Base-by-base conservation (phyloP, 2,113 vertebrate genomes). In the Calyptommatus sinebrachiatus region DNA sequence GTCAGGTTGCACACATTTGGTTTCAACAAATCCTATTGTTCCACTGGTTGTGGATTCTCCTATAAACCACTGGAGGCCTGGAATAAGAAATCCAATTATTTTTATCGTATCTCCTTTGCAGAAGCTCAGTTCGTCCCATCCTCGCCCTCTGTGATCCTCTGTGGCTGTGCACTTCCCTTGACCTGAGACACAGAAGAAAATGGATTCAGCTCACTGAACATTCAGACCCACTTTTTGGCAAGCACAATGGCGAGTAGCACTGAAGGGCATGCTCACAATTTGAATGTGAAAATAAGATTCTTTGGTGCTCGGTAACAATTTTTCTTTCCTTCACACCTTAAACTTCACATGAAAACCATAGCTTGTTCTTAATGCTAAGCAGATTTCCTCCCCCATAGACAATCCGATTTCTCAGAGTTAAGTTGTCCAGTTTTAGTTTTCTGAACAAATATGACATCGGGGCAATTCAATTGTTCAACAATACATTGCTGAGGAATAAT, bases 41-140 rank as follows among this genome's bases (percentile, higher is more conserved):
- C 97, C 96, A 0, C 93, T 98, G 78, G 91, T 93, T 9, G 80
- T 31, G 35, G 95, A 96, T 91, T 86, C 97, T 67, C 97, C 98
- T 48, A 99, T 92, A 87, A 98, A 98, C 91, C 97, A 93, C 0
- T 84, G 95, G 70, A 99, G 92, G 20, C 97, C 94, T 7, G 95
- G 93, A 24, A 99, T 73, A 80, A 99, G 80, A 76, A 98, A 95
- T 29, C 98, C 98, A 0, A 96, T 87, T 76, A 97, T 93, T 84
- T 98, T 95, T 62, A 99, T 95, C 80, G 76, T 73, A 29, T 99
- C 98, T 26, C 97, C 97, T 87, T 89, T 94, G 85, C 77, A 90
- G 78, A 98, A 94, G 82, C 91, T 95, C 87, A 99, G 92, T 81
- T 99, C 98, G 35, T 98, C 97, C 78, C 88, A 90, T 9, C 84